Evolutionary conservation across 1,140 invertebrate species (phyloP).

Genomic region (honey bee (Apis mellifera)): Amel_HAv3.1 CM009931.2:22765501-22766000

Average conservation of each 20-base stretch:
- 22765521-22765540: conserved; percentile 35
- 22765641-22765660: conserved; percentile 76
- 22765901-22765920: conserved; percentile 67
- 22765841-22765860: conserved; percentile 48
- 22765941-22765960: conserved; percentile 79
- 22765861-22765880: conserved; percentile 80
- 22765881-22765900: conserved; percentile 76
- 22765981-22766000: conserved; percentile 65
- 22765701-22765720: conserved; percentile 56
- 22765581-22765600: conserved; percentile 41
- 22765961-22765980: conserved; percentile 82
- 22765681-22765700: conserved; percentile 51
- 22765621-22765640: conserved; percentile 65
- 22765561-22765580: conserved; percentile 40
- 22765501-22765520: conserved; percentile 1
- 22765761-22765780: conserved; percentile 39
- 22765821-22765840: conserved; percentile 43
- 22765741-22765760: conserved; percentile 70
- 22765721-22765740: conserved; percentile 76
- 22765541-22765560: conserved; percentile 35
- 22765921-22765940: conserved; percentile 74
- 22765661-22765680: conserved; percentile 67
- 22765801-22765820: conserved; percentile 65
- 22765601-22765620: conserved; percentile 60
- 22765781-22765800: conserved; percentile 55